These are phyloP conservation scores for Philotrypesis tridentata DNA, from an alignment of 1,140 invertebrate species.

Conservation along the genomic window DNA sequence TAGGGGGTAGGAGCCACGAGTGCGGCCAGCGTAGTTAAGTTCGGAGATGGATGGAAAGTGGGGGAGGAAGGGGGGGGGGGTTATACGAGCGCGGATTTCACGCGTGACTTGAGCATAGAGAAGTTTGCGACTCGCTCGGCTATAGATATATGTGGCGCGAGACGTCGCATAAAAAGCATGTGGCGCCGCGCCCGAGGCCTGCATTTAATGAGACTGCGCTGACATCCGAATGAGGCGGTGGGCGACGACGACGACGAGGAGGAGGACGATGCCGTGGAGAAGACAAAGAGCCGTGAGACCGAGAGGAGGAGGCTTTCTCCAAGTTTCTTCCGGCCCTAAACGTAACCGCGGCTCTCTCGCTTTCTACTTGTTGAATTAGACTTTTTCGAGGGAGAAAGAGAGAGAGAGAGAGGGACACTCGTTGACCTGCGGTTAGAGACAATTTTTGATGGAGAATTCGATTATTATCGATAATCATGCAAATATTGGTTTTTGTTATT, in stretches of 20 bases:
- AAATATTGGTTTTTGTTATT: too few relatives aligned
- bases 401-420: too few relatives aligned
- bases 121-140: background rate
- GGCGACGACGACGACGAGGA: too few relatives aligned
- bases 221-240: background rate
- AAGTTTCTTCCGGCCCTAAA: background rate
- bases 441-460: too few relatives aligned
- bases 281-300: background rate
- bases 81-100: background rate
- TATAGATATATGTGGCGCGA: background rate
- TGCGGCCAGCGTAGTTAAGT: too few relatives aligned
- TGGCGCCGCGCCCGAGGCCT: slow-evolving; percentile 49
- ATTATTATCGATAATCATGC: too few relatives aligned
- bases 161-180: slow-evolving; percentile 44
- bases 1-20: too few relatives aligned
- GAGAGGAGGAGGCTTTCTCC: background rate
- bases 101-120: background rate
- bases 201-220: slow-evolving; percentile 55
- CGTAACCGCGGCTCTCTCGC: background rate
- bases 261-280: too few relatives aligned
- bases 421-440: too few relatives aligned
- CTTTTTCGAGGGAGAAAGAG: too few relatives aligned
- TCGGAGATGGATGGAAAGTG: too few relatives aligned
- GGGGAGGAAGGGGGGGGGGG: too few relatives aligned
- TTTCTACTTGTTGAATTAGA: background rate